Conservation (phyloP, 2,797 vertebrate genomes). For the Percopsis omiscomaycus region DNA sequence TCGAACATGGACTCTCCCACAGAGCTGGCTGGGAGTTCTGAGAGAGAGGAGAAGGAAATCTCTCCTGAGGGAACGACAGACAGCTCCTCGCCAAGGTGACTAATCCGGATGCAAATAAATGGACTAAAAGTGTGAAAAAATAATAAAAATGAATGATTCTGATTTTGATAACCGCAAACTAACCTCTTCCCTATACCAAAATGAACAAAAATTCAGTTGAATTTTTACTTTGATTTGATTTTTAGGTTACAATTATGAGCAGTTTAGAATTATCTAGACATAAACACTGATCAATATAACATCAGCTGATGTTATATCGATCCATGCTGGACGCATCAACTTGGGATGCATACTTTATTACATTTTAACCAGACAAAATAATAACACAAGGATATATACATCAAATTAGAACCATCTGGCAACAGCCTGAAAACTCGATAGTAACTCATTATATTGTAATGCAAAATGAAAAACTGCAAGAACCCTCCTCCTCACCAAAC, state of each 20-base stretch:
- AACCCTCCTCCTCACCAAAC: constrained; percentile 2
- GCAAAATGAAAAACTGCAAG: background rate
- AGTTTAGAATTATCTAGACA: too few relatives aligned
- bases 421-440: too few relatives aligned
- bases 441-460: background rate
- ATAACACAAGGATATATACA: too few relatives aligned
- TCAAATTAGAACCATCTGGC: too few relatives aligned
- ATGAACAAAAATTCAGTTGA: too few relatives aligned
- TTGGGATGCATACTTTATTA: too few relatives aligned
- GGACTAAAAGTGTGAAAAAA: background rate
- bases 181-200: too few relatives aligned
- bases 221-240: too few relatives aligned
- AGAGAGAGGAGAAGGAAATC: background rate
- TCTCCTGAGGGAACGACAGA: constrained; percentile 33
- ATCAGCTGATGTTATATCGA: background rate
- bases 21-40: constrained; percentile 30
- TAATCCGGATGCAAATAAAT: background rate
- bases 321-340: background rate
- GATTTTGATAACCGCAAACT: too few relatives aligned
- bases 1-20: constrained; percentile 75
- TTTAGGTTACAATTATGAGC: too few relatives aligned
- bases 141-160: background rate
- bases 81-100: background rate
- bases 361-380: too few relatives aligned
- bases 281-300: too few relatives aligned